These are phyloP conservation scores for Aphidius ervi DNA, from an alignment of 1,140 invertebrate genomes.

Conservation along the genomic window DNA sequence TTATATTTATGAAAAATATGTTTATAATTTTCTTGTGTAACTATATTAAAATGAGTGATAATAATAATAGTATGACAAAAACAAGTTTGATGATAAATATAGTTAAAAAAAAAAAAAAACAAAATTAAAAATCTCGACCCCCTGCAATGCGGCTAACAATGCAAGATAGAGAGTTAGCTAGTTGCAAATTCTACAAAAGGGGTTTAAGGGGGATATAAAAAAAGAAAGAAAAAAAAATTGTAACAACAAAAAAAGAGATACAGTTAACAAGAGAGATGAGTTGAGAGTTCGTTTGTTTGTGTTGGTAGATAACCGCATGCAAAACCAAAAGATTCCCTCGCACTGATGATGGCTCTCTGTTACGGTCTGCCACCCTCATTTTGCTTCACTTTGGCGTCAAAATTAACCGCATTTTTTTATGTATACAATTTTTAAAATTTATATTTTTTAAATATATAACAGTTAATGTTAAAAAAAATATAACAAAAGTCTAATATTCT, in stretches of 20 bases:
- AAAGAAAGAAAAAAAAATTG: conserved; percentile 2
- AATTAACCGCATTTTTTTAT: conserved; percentile 3
- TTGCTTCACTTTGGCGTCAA: conserved; percentile 13
- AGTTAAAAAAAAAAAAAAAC: background rate
- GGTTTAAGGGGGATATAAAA: conserved; percentile 9
- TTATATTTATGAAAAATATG: no score
- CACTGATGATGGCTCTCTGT: conserved; percentile 3
- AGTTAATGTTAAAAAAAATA: no score
- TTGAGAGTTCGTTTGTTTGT: conserved; percentile 5
- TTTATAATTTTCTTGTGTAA: no score
- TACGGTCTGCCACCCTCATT: conserved; percentile 20
- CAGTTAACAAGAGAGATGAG: conserved; percentile 11
- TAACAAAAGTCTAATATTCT: no score
- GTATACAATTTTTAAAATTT: background rate
- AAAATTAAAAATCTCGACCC: conserved; percentile 4
- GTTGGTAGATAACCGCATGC: conserved; percentile 14
- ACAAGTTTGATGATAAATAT: conserved; percentile 4
- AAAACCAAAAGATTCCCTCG: conserved; percentile 6
- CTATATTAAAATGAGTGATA: no score
- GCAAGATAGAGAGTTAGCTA: conserved; percentile 30
- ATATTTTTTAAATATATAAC: no score
- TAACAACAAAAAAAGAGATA: conserved; percentile 6
- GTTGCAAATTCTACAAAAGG: conserved; percentile 18
- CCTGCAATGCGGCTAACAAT: conserved; percentile 14
- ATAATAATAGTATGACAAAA: conserved; percentile 17